A percentile compares a stretch with the other conserved stretches of the same genome.
Conservation (phyloP, 2,797 vertebrate genomes). For the Chiloscyllium punctatum region DNA sequence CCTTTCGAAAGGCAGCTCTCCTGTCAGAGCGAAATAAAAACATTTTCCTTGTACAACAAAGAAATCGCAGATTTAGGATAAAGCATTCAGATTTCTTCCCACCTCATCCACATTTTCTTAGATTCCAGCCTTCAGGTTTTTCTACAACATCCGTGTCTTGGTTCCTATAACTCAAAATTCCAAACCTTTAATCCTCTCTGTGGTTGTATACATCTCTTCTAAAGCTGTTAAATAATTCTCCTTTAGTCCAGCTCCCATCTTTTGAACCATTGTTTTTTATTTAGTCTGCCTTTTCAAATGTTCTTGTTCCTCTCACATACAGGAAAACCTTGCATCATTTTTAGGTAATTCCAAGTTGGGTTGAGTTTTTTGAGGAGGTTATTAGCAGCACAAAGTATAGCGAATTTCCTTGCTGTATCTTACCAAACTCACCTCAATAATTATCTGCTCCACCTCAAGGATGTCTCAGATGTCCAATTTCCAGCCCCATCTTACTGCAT, state of each 20-base stretch:
- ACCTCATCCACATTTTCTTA: background rate
- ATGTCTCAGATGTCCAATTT: too few relatives aligned
- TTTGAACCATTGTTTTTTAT: background rate
- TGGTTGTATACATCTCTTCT: too few relatives aligned
- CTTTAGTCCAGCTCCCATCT: background rate
- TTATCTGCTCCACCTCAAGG: too few relatives aligned
- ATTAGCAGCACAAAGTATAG: too few relatives aligned
- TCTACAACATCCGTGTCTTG: background rate
- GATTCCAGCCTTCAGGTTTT: constrained; percentile 1
- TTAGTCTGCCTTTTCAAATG: background rate
- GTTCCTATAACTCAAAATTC: background rate
- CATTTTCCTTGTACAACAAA: background rate
- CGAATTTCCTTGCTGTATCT: too few relatives aligned
- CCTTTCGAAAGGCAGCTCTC: background rate
- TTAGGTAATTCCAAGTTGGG: too few relatives aligned
- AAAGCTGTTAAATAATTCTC: background rate
- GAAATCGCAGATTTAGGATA: background rate
- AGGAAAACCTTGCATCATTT: background rate
- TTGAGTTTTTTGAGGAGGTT: too few relatives aligned
- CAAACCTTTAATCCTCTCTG: background rate
- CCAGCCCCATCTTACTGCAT: too few relatives aligned
- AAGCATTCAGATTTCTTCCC: too few relatives aligned
- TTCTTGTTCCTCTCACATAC: background rate
- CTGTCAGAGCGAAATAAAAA: background rate
- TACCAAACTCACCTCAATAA: too few relatives aligned